These are phyloP conservation scores for Tetragnatha versicolor DNA, from an alignment of 1,140 invertebrate species.

Conservation along the genomic window DNA sequence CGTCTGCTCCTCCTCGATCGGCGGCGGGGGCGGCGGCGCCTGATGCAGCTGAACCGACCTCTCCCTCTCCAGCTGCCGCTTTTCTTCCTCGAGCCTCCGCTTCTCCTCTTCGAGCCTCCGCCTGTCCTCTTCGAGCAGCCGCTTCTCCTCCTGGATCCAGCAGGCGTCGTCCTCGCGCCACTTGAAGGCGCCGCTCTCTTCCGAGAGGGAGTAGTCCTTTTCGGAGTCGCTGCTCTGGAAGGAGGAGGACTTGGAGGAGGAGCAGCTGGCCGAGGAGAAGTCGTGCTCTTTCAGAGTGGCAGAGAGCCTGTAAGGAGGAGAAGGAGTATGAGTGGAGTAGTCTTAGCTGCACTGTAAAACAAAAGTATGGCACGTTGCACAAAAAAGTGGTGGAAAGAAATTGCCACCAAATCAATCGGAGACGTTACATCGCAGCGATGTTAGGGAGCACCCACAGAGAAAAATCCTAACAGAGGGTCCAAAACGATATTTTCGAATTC, in stretches of 20 bases:
- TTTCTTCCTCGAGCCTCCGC: conserved; percentile 55
- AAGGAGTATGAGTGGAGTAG: background rate
- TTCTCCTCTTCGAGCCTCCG: conserved; percentile 56
- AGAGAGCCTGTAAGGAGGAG: background rate
- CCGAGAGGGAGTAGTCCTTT: conserved; percentile 39
- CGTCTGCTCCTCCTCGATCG: background rate
- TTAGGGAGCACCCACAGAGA: too few relatives aligned
- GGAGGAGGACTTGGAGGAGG: conserved; percentile 42
- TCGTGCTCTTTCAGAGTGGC: conserved; percentile 42
- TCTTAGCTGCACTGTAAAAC: background rate
- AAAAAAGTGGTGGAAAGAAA: background rate
- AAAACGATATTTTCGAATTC: too few relatives aligned
- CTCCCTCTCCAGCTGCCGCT: conserved; percentile 45
- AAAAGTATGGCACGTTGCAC: background rate
- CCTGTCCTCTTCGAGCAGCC: conserved; percentile 46
- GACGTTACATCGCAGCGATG: too few relatives aligned
- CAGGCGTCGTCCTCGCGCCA: conserved; percentile 7
- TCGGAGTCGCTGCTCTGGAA: conserved; percentile 44
- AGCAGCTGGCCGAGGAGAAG: conserved; percentile 42
- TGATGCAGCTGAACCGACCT: background rate
- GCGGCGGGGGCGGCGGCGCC: background rate
- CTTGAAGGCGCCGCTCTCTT: conserved; percentile 24
- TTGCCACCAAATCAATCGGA: too few relatives aligned
- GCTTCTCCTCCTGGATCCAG: conserved; percentile 51
- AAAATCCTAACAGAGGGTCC: too few relatives aligned